Evolutionary conservation across 2,888 invertebrate species (phyloP), one percentile per base, ranked within the genome.

Genomic region (Agrochola lota): DNA sequence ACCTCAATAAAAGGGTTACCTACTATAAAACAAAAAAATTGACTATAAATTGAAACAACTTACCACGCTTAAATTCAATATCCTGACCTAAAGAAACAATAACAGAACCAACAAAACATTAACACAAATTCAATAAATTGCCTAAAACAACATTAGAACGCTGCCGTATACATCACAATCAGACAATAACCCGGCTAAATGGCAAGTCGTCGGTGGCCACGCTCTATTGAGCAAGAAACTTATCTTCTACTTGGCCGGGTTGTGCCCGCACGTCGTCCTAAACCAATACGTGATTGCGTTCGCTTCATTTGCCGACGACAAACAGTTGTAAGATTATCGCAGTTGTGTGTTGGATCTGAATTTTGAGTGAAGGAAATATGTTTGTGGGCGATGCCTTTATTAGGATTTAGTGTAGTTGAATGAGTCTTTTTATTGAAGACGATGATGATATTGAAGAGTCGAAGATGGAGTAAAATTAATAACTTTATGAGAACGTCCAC

Each of bases 261-360:
- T 77, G 68, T 67, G 77, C 88, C 89, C 89, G 86, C 87, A 87
- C 83, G 82, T 77, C 67, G 84, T 85, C 91, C 91, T 91, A 91
- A 91, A 91, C 91, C 90, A 91, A 91, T 90, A 91, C 85, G 80
- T 85, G 88, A 88, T 91, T 86, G 88, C 80, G 74, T 78, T 76
- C 87, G 91, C 85, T 88, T 91, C 91, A 91, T 91, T 91, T 87
- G 83, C 72, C 83, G 71, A 81, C 84, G 80, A 74, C 88, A 85
- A 87, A 88, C 87, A 89, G 78, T 83, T 87, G 85, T 81, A 79
- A 77, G 85, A 80, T 86, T 86, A 87, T 85, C 84, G 69, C 62
- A 52, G 74, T 63, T 73, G 82, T 85, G 64, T 74, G 73, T 59
- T 60, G 43, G 57, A 71, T 59, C 75, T 67, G 74, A 78, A 74